Conservation (phyloP, 2,113 vertebrate species). For the Cryptotis parvus region DNA sequence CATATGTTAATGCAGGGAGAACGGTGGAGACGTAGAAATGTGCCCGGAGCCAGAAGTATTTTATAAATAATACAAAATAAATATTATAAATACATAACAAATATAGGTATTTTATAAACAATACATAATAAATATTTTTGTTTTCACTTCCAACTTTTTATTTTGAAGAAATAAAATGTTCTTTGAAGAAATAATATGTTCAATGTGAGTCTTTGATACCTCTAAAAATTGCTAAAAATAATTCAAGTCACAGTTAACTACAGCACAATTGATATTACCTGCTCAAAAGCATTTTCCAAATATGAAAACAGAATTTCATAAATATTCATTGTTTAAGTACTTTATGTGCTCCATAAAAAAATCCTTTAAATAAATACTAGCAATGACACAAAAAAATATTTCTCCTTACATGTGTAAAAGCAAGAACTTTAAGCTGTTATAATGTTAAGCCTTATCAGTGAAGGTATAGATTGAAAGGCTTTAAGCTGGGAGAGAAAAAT, state of each 20-base stretch:
- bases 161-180: no score
- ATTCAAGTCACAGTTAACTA: constrained; percentile 56
- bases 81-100: no score
- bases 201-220: constrained; percentile 1
- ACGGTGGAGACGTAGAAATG: no score
- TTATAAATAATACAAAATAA: no score
- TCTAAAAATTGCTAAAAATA: constrained; percentile 72
- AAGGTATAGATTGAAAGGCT: constrained; percentile 75
- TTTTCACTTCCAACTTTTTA: constrained; percentile 23
- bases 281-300: constrained; percentile 64
- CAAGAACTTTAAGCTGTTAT: constrained; percentile 64
- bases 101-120: constrained; percentile 52
- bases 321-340: constrained; percentile 54
- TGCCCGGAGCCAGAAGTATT: no score
- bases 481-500: constrained; percentile 81
- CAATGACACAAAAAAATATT: constrained; percentile 48
- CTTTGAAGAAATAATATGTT: no score
- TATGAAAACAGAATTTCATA: constrained; percentile 63
- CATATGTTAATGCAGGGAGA: no score
- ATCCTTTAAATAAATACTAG: constrained; percentile 53
- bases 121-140: constrained; percentile 36
- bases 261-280: constrained; percentile 58
- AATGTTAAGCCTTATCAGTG: constrained; percentile 65
- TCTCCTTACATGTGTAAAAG: constrained; percentile 53
- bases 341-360: constrained; percentile 30